Evolutionary conservation across 2,797 vertebrate genomes (phyloP).

Genomic region (Sebastiscus albofasciatus): DNA sequence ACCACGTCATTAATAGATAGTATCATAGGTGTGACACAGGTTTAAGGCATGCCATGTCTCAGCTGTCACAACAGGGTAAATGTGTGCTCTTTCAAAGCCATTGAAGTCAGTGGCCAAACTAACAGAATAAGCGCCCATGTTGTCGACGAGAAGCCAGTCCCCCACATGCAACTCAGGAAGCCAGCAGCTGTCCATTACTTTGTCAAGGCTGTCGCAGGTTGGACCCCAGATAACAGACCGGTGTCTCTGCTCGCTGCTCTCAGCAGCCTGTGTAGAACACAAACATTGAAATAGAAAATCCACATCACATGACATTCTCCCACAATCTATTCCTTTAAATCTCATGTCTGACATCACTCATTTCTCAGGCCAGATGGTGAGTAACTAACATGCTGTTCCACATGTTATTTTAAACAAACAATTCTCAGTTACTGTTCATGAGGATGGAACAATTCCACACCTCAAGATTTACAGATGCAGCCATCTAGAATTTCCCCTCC

Average conservation of each 20-base stretch:
- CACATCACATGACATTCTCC: background rate
- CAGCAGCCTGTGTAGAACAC: slow-evolving; percentile 6
- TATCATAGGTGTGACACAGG: background rate
- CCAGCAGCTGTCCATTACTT: slow-evolving; percentile 59
- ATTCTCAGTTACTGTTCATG: background rate
- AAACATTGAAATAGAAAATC: background rate
- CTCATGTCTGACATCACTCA: background rate
- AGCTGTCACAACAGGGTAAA: slow-evolving; percentile 22
- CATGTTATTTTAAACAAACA: background rate
- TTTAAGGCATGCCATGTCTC: background rate
- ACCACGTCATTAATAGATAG: background rate
- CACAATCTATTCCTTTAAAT: background rate
- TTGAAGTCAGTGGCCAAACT: background rate
- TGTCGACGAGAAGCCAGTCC: slow-evolving; percentile 85
- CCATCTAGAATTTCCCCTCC: too few species aligned
- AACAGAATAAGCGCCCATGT: slow-evolving; percentile 83
- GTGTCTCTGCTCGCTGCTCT: background rate
- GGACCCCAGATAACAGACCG: slow-evolving; percentile 81
- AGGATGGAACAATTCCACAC: background rate
- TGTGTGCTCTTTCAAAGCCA: background rate
- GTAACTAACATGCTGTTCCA: background rate
- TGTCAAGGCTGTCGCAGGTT: slow-evolving; percentile 40
- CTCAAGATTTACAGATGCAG: background rate
- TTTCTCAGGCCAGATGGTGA: background rate
- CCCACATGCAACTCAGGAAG: slow-evolving; percentile 78